phyloP scores from a whole-genome alignment of 2,888 invertebrate genomes.

The Melitaea athalia region DNA sequence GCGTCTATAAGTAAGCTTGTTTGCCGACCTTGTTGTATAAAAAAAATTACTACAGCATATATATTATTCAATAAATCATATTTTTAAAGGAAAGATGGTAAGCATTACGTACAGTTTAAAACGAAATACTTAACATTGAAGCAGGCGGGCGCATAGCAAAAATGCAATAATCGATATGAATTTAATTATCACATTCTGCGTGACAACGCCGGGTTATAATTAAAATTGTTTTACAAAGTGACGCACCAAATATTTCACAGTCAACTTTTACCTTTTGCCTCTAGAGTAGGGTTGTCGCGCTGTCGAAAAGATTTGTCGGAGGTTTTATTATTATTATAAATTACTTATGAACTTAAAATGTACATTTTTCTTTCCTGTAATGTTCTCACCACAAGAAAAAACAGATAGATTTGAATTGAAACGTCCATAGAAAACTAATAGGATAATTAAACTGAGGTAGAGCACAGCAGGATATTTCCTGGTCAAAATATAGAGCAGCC shows the following conservation, averaged over 20 bases:
- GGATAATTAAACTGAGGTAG: no score
- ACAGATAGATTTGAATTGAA: background rate
- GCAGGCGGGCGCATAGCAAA: slow-evolving; percentile 10
- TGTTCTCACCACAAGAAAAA: no score
- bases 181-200: slow-evolving; percentile 37
- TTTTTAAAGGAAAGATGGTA: no score
- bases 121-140: slow-evolving; percentile 1
- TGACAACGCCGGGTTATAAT: slow-evolving; percentile 31
- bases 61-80: no score
- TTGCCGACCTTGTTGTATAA: no score
- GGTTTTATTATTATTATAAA: background rate
- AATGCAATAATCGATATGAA: slow-evolving; percentile 35
- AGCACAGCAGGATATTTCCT: no score
- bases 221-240: slow-evolving; percentile 36
- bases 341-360: no score
- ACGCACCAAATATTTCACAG: slow-evolving; percentile 23
- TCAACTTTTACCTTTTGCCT: slow-evolving; percentile 13
- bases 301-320: background rate
- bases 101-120: background rate
- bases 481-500: no score
- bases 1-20: no score
- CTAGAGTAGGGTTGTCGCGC: slow-evolving; percentile 17
- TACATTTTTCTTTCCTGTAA: no score
- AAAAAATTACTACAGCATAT: no score
- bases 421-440: background rate